Conservation (phyloP, 2,113 vertebrate genomes). For the Uria aalge region DNA sequence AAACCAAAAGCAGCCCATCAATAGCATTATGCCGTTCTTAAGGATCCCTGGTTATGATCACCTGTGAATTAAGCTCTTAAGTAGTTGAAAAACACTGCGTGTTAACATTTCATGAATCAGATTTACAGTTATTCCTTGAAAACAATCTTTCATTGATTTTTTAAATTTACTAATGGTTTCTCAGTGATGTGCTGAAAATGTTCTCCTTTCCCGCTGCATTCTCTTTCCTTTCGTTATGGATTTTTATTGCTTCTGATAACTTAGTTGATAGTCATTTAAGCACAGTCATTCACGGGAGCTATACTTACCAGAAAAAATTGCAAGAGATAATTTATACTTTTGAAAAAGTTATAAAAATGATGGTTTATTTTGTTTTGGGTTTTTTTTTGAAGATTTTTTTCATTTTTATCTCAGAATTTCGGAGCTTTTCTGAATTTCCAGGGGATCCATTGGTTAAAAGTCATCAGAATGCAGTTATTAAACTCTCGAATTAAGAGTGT, state of each 20-base stretch:
- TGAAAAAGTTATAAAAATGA: background rate
- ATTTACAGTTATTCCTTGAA: background rate
- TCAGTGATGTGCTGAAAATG: background rate
- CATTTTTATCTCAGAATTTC: background rate
- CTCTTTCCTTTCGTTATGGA: background rate
- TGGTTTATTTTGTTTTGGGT: background rate
- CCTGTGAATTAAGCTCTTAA: background rate
- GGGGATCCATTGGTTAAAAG: background rate
- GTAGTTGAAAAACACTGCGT: background rate
- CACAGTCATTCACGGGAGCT: background rate
- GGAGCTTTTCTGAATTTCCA: background rate
- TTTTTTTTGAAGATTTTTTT: background rate
- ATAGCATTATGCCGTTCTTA: background rate
- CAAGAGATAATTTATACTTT: background rate
- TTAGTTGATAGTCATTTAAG: background rate
- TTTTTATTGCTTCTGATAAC: background rate
- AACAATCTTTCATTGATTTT: background rate
- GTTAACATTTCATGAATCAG: background rate
- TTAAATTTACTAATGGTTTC: background rate
- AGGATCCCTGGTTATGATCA: background rate
- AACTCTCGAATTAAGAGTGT: background rate
- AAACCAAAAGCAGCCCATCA: background rate
- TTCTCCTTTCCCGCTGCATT: background rate
- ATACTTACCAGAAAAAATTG: background rate
- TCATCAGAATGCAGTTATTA: constrained; percentile 10